phyloP scores from a whole-genome alignment of 2,113 vertebrate species.

The Herpetotheres cachinnans region DNA sequence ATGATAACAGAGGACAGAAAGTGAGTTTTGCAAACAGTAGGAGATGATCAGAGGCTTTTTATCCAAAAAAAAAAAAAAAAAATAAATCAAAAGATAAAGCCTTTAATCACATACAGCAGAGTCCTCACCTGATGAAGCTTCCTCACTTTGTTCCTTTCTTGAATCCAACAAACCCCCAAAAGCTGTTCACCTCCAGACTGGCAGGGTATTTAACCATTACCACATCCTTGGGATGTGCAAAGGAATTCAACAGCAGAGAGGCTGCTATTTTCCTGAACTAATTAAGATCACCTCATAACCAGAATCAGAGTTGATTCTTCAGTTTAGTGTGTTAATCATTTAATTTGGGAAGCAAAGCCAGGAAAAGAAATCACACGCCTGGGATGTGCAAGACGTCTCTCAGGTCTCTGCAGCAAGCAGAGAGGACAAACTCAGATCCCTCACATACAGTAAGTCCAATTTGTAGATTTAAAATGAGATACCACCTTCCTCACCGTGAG shows the following conservation, averaged over 20 bases:
- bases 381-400: background rate
- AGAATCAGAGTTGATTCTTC: background rate
- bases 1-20: background rate
- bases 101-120: background rate
- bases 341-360: background rate
- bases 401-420: background rate
- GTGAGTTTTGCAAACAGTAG: background rate
- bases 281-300: background rate
- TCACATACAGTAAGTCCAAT: fast-evolving
- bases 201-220: background rate
- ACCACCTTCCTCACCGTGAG: background rate
- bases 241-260: background rate
- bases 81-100: background rate
- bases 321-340: background rate
- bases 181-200: background rate
- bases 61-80: too few relatives aligned
- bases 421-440: background rate
- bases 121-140: background rate
- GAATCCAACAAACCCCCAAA: background rate
- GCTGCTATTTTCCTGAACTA: background rate
- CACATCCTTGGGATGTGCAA: background rate
- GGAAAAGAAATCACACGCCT: background rate
- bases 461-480: background rate
- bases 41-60: background rate
- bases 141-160: background rate